Conservation (phyloP, 2,888 invertebrate species). For the Stenurella melanura region DNA sequence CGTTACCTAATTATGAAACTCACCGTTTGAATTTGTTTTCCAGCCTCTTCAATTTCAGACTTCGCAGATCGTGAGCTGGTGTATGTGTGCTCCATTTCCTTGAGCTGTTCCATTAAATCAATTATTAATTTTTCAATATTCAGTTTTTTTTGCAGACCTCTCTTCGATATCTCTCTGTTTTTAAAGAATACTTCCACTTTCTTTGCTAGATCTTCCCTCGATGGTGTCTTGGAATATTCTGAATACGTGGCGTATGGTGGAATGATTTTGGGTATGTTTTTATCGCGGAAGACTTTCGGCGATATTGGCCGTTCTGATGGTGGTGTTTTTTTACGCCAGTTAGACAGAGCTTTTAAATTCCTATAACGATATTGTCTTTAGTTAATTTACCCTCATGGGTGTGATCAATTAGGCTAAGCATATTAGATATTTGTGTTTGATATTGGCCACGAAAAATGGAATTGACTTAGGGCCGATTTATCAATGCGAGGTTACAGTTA, state of each 20-base stretch:
- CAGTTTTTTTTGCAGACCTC: constrained; percentile 58
- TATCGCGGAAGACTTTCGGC: constrained; percentile 53
- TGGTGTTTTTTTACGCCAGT: constrained; percentile 74
- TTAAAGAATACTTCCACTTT: constrained; percentile 62
- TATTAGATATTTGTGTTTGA: too few species aligned
- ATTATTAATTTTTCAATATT: constrained; percentile 70
- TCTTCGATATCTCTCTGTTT: constrained; percentile 47
- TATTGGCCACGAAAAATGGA: too few species aligned
- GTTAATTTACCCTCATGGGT: constrained; percentile 4
- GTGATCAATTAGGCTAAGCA: too few species aligned
- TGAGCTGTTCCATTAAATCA: constrained; percentile 70
- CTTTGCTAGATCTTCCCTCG: constrained; percentile 68
- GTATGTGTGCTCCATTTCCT: constrained; percentile 63
- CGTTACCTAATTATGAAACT: constrained; percentile 27
- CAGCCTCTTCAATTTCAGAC: constrained; percentile 75
- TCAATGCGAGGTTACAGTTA: too few species aligned
- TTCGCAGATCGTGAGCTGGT: constrained; percentile 71
- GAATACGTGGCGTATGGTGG: constrained; percentile 77
- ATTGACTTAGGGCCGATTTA: too few species aligned
- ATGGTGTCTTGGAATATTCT: constrained; percentile 75
- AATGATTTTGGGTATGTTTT: constrained; percentile 37
- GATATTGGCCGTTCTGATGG: constrained; percentile 24
- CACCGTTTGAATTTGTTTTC: constrained; percentile 79
- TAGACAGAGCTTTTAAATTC: constrained; percentile 73
- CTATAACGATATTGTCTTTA: constrained; percentile 59